These are phyloP conservation scores for Ennomos fuscantarius DNA, from an alignment of 2,888 invertebrate genomes.

Conservation along the genomic window DNA sequence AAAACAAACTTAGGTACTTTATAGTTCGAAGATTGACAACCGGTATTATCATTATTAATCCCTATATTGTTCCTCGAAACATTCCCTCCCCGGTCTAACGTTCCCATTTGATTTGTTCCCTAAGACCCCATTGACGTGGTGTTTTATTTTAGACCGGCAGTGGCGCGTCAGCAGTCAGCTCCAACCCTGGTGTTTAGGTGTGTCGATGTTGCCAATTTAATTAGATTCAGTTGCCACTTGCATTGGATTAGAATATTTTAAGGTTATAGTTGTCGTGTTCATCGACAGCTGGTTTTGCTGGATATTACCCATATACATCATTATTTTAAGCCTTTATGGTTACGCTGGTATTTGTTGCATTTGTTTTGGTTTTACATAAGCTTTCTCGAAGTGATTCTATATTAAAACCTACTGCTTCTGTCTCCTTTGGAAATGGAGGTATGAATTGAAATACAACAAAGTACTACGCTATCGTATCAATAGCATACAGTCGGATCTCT, in stretches of 20 bases:
- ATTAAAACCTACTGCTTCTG: not conserved
- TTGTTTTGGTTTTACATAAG: no score
- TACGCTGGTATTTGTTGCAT: no score
- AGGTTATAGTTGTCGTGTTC: not conserved
- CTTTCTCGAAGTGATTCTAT: not conserved
- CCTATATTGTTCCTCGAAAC: constrained; percentile 37
- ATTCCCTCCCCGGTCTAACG: constrained; percentile 27
- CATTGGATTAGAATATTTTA: constrained; percentile 39
- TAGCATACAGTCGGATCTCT: not conserved
- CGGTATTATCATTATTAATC: constrained; percentile 10
- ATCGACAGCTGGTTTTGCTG: no score
- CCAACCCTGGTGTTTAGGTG: constrained; percentile 86
- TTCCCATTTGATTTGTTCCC: constrained; percentile 53
- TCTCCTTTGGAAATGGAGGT: no score
- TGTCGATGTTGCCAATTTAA: constrained; percentile 81
- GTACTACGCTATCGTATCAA: not conserved
- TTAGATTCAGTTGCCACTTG: constrained; percentile 66
- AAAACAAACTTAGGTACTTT: no score
- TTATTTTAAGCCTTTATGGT: no score
- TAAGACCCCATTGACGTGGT: constrained; percentile 72
- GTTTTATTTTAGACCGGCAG: constrained; percentile 85
- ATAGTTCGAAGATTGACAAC: not conserved
- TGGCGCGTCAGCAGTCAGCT: constrained; percentile 85
- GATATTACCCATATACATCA: no score
- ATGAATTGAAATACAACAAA: no score